These are phyloP conservation scores for Agrochola litura DNA, from an alignment of 2,888 invertebrate genomes.

Conservation along the genomic window DNA sequence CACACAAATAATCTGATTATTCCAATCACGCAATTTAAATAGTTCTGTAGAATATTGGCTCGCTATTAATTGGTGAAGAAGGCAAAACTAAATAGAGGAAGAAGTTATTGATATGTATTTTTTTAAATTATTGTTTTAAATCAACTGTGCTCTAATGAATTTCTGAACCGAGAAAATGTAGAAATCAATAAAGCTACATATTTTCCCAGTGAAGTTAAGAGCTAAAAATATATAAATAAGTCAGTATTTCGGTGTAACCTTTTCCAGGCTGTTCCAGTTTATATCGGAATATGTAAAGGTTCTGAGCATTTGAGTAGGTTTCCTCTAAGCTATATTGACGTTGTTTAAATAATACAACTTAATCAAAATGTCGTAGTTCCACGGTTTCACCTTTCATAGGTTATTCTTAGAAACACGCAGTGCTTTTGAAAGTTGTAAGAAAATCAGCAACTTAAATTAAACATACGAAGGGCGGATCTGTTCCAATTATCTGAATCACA, in stretches of 20 bases:
- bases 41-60: background rate
- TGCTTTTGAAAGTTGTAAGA: background rate
- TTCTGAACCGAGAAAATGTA: background rate
- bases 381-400: background rate
- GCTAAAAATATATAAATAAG: background rate
- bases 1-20: conserved; percentile 18
- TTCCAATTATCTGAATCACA: background rate
- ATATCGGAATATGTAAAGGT: background rate
- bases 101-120: background rate
- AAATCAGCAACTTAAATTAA: background rate
- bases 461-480: background rate
- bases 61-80: background rate
- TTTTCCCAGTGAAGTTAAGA: background rate
- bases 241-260: background rate
- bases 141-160: conserved; percentile 2
- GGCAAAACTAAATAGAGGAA: background rate
- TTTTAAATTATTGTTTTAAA: conserved; percentile 4
- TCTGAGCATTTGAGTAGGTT: background rate
- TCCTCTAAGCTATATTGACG: background rate
- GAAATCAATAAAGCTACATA: background rate
- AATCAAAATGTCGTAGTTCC: background rate
- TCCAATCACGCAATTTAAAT: conserved; percentile 15
- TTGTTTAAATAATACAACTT: background rate
- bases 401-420: background rate
- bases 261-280: background rate